Conservation (phyloP, 2,888 invertebrate genomes). For the Perizoma flavofasciatum region DNA sequence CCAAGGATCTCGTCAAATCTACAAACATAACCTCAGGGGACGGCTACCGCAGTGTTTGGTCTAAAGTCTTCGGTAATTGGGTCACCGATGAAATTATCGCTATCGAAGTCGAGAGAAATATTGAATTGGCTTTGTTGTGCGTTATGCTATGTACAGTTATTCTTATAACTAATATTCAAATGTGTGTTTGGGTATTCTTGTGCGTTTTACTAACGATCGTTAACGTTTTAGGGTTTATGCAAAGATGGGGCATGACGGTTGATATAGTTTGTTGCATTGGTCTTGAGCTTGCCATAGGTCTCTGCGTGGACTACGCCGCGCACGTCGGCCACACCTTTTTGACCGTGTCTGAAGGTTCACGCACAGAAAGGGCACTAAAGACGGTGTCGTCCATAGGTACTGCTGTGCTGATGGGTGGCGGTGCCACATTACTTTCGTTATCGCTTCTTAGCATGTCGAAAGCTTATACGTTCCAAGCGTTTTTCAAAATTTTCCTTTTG, state of each 20-base stretch:
- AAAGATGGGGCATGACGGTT: slow-evolving; percentile 91
- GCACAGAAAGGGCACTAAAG: slow-evolving; percentile 83
- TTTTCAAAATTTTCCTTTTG: slow-evolving; percentile 89
- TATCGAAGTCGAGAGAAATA: slow-evolving; percentile 89
- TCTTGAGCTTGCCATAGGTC: slow-evolving; percentile 90
- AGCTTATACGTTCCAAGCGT: slow-evolving; percentile 90
- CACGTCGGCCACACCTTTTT: slow-evolving; percentile 92
- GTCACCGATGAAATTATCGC: slow-evolving; percentile 91
- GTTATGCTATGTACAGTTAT: slow-evolving; percentile 91
- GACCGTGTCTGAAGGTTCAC: slow-evolving; percentile 80
- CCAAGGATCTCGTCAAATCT: slow-evolving; percentile 81
- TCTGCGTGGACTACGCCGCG: slow-evolving; percentile 93
- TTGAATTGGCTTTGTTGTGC: slow-evolving; percentile 89
- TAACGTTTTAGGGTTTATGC: slow-evolving; percentile 91
- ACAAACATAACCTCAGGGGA: slow-evolving; percentile 85
- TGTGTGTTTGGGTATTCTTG: slow-evolving; percentile 90
- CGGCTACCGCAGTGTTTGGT: slow-evolving; percentile 87
- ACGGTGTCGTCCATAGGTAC: slow-evolving; percentile 89
- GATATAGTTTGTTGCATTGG: slow-evolving; percentile 93
- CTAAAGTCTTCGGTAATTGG: slow-evolving; percentile 89
- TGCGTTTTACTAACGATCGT: slow-evolving; percentile 89
- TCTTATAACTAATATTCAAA: slow-evolving; percentile 89
- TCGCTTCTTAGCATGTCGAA: slow-evolving; percentile 88
- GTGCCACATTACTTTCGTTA: slow-evolving; percentile 89
- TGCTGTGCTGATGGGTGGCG: slow-evolving; percentile 90